phyloP scores from a whole-genome alignment of 1,140 invertebrate species.

The Matsumurasca onukii region DNA sequence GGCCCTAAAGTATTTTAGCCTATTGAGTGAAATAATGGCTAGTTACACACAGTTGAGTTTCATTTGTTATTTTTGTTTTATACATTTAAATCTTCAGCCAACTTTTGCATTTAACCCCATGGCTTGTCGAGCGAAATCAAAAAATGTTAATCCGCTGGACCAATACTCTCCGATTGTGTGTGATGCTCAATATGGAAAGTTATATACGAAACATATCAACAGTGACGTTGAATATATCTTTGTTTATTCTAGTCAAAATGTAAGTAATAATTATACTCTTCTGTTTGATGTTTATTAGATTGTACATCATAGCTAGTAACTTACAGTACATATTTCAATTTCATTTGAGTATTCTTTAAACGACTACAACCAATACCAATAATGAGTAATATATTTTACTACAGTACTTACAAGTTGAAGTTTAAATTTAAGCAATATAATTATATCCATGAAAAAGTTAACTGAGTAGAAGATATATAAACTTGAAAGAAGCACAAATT shows the following conservation, averaged over 20 bases:
- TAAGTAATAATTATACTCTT: neutral
- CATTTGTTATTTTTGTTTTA: no score
- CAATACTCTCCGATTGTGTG: conserved; percentile 8
- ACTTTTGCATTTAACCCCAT: no score
- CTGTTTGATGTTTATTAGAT: neutral
- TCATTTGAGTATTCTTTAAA: neutral
- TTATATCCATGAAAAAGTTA: no score
- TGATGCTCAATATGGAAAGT: conserved; percentile 8
- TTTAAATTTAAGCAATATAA: neutral
- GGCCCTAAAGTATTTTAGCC: no score
- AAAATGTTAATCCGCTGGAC: no score
- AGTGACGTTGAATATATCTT: neutral
- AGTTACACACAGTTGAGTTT: no score
- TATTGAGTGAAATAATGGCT: no score
- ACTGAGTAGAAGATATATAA: no score
- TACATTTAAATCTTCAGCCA: no score
- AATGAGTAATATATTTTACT: neutral
- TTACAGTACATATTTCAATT: neutral
- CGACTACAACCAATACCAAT: neutral
- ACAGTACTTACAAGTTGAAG: neutral
- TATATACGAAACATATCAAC: neutral
- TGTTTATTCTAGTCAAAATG: neutral
- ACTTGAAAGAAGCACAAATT: no score
- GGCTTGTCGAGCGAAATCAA: no score
- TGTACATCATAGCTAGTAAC: neutral